These are phyloP conservation scores for Batillaria attramentaria DNA, from an alignment of 1,140 invertebrate genomes.

Conservation along the genomic window DNA sequence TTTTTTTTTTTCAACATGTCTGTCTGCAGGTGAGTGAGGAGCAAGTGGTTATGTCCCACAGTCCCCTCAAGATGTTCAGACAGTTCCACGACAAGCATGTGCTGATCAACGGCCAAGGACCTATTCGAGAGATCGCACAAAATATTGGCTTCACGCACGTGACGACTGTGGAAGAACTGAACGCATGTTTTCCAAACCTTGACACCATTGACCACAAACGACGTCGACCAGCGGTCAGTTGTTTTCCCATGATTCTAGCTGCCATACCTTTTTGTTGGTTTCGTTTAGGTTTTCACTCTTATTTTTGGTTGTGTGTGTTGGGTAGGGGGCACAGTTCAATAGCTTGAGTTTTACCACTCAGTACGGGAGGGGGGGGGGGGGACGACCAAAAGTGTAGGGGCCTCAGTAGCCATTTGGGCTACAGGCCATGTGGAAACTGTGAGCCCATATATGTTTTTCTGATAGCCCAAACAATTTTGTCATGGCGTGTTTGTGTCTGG, in stretches of 20 bases:
- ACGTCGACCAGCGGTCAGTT: slow-evolving; percentile 72
- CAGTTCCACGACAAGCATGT: slow-evolving; percentile 80
- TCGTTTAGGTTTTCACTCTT: no score
- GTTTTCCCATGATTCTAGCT: background rate
- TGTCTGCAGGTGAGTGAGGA: slow-evolving; percentile 75
- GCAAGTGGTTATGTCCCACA: slow-evolving; percentile 83
- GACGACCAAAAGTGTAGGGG: no score
- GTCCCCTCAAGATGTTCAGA: slow-evolving; percentile 78
- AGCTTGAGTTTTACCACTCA: no score
- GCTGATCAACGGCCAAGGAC: slow-evolving; percentile 82
- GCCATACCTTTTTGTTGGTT: background rate
- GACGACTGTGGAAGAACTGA: slow-evolving; percentile 78
- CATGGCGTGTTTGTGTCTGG: no score
- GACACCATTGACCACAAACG: slow-evolving; percentile 81
- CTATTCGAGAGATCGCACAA: slow-evolving; percentile 78
- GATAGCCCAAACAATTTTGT: no score
- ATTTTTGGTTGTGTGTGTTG: no score
- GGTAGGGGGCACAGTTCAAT: no score
- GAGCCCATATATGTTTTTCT: no score
- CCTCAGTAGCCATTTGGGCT: no score
- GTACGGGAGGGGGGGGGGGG: no score
- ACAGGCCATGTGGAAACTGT: no score
- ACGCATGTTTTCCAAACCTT: slow-evolving; percentile 77
- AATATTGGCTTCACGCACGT: slow-evolving; percentile 80
- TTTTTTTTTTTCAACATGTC: background rate